These are phyloP conservation scores for Tetranychus truncatus DNA, from an alignment of 2,888 invertebrate species.

Conservation along the genomic window DNA sequence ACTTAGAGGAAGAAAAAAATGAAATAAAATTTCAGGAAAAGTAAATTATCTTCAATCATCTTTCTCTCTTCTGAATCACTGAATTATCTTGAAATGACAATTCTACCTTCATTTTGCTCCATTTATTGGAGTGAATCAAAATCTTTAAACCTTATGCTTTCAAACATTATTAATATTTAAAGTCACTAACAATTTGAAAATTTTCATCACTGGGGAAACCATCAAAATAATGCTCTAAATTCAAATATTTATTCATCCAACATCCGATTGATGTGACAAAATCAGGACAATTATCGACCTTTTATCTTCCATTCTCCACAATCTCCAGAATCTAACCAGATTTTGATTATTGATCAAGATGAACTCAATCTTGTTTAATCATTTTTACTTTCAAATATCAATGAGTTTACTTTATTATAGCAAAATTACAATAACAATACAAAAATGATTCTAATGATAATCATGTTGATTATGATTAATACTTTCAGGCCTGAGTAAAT, in stretches of 20 bases:
- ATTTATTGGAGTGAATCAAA: no score
- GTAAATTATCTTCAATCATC: no score
- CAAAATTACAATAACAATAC: background rate
- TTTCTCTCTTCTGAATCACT: no score
- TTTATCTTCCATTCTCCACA: background rate
- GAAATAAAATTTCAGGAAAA: no score
- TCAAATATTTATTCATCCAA: background rate
- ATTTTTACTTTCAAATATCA: background rate
- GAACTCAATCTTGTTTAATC: background rate
- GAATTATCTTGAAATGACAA: no score
- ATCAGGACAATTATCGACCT: background rate
- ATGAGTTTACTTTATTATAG: background rate
- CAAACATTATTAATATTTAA: no score
- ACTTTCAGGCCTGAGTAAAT: background rate
- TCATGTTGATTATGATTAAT: background rate
- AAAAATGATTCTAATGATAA: background rate
- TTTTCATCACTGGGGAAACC: background rate
- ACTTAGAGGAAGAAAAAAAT: no score
- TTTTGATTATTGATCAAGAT: no score
- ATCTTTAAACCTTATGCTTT: no score
- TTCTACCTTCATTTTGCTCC: no score
- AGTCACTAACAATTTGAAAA: no score
- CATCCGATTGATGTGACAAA: background rate
- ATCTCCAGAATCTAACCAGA: background rate
- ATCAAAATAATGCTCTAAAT: background rate